phyloP scores from a whole-genome alignment of 2,888 invertebrate species.

The Drosophila eohydei region DNA sequence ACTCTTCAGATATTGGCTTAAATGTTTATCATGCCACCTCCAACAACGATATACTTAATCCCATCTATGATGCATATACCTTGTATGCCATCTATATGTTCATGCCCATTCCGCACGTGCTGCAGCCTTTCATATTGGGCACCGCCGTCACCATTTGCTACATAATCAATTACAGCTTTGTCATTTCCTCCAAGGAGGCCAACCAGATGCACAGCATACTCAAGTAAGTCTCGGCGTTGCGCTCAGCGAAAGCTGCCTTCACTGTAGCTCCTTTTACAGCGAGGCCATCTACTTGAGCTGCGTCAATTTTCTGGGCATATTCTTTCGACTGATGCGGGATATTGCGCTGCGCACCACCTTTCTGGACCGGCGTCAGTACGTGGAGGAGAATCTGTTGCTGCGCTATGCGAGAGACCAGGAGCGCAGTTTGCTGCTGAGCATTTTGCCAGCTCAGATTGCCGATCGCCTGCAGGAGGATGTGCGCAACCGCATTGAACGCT shows the following conservation, averaged over 20 bases:
- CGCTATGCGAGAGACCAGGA: slow-evolving; percentile 95
- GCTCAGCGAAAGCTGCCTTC: background rate
- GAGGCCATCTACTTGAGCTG: slow-evolving; percentile 87
- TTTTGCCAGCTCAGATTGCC: slow-evolving; percentile 94
- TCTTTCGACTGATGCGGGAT: slow-evolving; percentile 95
- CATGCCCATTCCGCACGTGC: slow-evolving; percentile 91
- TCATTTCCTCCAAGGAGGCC: slow-evolving; percentile 79
- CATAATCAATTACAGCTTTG: slow-evolving; percentile 86
- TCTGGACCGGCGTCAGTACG: slow-evolving; percentile 93
- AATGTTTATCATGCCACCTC: slow-evolving; percentile 88
- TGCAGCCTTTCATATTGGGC: slow-evolving; percentile 90
- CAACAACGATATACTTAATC: slow-evolving; percentile 86
- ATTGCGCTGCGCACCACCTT: slow-evolving; percentile 94
- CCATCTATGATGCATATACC: slow-evolving; percentile 90
- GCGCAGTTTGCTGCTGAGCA: slow-evolving; percentile 94
- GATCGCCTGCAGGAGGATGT: slow-evolving; percentile 87
- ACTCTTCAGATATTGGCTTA: slow-evolving; percentile 87
- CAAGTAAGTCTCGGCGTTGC: slow-evolving; percentile 81
- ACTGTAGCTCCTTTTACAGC: slow-evolving; percentile 12
- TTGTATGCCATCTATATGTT: slow-evolving; percentile 93
- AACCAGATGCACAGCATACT: slow-evolving; percentile 85
- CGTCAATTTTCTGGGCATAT: slow-evolving; percentile 93
- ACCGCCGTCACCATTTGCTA: slow-evolving; percentile 89
- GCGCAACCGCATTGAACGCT: slow-evolving; percentile 86
- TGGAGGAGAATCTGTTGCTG: slow-evolving; percentile 92